A percentile compares a stretch with the other conserved stretches of the same genome.
phyloP scores from a whole-genome alignment of 1,140 invertebrate genomes.

The Dinothrombium tinctorium region DNA sequence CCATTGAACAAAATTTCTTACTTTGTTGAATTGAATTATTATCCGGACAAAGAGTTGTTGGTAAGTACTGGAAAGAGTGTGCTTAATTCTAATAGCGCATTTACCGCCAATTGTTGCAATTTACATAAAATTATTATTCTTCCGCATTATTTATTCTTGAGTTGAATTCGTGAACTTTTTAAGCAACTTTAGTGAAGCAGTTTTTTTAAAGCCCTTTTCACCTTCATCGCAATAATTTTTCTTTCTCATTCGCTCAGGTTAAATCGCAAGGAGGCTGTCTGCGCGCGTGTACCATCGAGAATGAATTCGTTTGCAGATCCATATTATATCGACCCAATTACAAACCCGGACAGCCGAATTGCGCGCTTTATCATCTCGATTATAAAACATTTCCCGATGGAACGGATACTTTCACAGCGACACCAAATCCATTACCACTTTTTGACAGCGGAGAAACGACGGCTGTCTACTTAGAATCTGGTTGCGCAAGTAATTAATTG shows the following conservation, averaged over 20 bases:
- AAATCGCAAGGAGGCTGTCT: slow-evolving; percentile 47
- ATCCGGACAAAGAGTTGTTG: slow-evolving; percentile 73
- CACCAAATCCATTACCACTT: slow-evolving; percentile 45
- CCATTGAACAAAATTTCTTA: slow-evolving; percentile 69
- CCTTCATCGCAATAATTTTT: neutral
- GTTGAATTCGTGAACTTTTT: neutral
- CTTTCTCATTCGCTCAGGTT: slow-evolving; percentile 15
- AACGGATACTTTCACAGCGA: slow-evolving; percentile 63
- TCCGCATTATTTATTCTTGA: too few species aligned
- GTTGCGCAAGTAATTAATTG: slow-evolving; percentile 30
- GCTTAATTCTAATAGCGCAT: too few species aligned
- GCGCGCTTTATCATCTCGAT: slow-evolving; percentile 70
- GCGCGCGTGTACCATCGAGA: slow-evolving; percentile 69
- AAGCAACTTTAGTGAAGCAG: neutral
- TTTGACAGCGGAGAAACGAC: slow-evolving; percentile 70
- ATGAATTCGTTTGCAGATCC: slow-evolving; percentile 73
- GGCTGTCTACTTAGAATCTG: slow-evolving; percentile 68
- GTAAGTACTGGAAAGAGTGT: slow-evolving; percentile 22
- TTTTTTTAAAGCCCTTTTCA: neutral
- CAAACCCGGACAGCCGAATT: slow-evolving; percentile 32
- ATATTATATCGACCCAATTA: slow-evolving; percentile 36
- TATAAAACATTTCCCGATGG: slow-evolving; percentile 74
- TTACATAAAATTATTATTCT: too few species aligned
- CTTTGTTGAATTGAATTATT: slow-evolving; percentile 70
- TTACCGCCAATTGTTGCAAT: too few species aligned